A percentile compares a stretch with the other conserved stretches of the same genome.
Evolutionary conservation across 2,888 invertebrate genomes (phyloP).

Genomic region (Cryptus viduatorius): DNA sequence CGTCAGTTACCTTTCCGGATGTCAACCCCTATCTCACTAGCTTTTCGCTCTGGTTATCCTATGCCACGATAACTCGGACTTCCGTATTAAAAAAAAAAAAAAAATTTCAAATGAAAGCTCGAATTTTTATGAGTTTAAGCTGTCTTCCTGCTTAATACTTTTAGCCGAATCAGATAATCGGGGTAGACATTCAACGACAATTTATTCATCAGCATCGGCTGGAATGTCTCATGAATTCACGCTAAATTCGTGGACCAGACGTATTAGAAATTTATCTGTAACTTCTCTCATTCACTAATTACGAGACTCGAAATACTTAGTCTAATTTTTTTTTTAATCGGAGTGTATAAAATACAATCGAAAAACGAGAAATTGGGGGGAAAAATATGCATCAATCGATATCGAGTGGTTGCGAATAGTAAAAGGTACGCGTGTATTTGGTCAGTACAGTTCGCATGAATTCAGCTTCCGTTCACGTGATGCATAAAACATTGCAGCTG

Average conservation of each 20-base stretch:
- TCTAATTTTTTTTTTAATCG: neutral
- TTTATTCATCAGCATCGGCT: neutral
- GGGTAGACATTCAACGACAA: neutral
- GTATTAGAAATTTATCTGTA: neutral
- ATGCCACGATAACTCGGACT: neutral
- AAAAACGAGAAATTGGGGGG: neutral
- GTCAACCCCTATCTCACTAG: neutral
- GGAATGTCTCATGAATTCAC: neutral
- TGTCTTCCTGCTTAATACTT: neutral
- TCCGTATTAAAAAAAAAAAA: neutral
- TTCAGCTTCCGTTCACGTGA: slow-evolving; percentile 1
- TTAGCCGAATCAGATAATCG: neutral
- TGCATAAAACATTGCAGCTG: slow-evolving; percentile 17
- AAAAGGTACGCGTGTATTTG: neutral
- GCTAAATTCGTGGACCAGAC: neutral
- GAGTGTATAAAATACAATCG: neutral
- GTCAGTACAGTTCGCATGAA: neutral
- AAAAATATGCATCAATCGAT: neutral
- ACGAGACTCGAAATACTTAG: neutral
- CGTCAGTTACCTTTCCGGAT: slow-evolving; percentile 31
- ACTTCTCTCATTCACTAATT: neutral
- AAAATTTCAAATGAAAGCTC: neutral
- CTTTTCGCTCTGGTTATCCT: slow-evolving; percentile 12
- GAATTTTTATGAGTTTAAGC: neutral
- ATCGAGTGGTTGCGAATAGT: neutral